Percentiles rank a stretch among this genome's conserved stretches.
phyloP scores from a whole-genome alignment of 2,888 invertebrate genomes.

The Andrena flavipes region DNA sequence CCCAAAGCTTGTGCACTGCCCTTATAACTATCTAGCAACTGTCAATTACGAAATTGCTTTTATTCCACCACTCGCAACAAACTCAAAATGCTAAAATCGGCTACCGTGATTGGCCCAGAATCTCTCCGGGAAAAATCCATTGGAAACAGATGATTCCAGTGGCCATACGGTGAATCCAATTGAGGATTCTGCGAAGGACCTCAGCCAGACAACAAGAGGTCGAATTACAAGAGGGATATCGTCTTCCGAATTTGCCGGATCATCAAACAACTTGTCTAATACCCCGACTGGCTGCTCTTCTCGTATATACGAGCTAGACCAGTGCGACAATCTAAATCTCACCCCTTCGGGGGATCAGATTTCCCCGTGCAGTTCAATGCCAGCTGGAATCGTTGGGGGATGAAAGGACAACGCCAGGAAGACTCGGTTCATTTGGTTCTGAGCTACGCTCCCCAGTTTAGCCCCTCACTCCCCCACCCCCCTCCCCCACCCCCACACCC shows the following conservation, averaged over 20 bases:
- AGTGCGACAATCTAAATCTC: slow-evolving; percentile 74
- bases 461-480: neutral
- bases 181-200: neutral
- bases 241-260: slow-evolving; percentile 68
- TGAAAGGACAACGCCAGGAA: slow-evolving; percentile 59
- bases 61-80: too few species aligned
- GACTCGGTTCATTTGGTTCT: slow-evolving; percentile 59
- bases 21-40: too few species aligned
- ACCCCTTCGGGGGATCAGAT: slow-evolving; percentile 55
- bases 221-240: slow-evolving; percentile 57
- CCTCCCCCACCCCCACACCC: neutral
- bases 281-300: slow-evolving; percentile 19
- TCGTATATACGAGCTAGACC: slow-evolving; percentile 25
- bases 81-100: neutral
- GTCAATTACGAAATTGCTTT: too few species aligned
- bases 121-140: neutral
- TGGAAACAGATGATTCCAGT: neutral
- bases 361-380: slow-evolving; percentile 53
- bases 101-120: neutral
- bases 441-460: slow-evolving; percentile 12
- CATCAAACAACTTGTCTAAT: slow-evolving; percentile 75
- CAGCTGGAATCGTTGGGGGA: slow-evolving; percentile 43
- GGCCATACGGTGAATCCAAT: neutral
- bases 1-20: too few species aligned
- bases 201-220: slow-evolving; percentile 23